A percentile compares a stretch with the other conserved stretches of the same genome.
Conservation (phyloP, 53 echinoderm and acorn worm species). For the Temnopleurus reevesii region DNA sequence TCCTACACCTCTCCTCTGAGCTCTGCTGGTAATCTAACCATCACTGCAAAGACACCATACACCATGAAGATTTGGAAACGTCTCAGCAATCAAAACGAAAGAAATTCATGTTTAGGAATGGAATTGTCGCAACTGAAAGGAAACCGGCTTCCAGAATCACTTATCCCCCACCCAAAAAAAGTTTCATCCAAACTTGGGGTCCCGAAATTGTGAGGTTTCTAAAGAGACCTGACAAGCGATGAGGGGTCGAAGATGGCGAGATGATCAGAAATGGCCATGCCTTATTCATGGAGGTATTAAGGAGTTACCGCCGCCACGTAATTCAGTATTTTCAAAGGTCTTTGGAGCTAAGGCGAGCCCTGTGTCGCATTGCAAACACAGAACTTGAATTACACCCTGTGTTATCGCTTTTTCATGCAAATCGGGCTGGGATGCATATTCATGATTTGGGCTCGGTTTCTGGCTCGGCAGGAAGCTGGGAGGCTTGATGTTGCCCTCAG, state of each 20-base stretch:
- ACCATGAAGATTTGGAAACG: constrained; percentile 15
- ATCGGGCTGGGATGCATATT: constrained; percentile 34
- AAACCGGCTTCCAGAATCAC: not conserved
- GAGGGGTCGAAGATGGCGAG: not conserved
- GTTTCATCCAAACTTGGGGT: not conserved
- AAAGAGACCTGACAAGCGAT: constrained; percentile 1
- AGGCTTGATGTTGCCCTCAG: not conserved
- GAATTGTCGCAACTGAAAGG: constrained; percentile 13
- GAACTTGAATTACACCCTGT: constrained; percentile 43
- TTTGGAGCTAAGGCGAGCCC: constrained; percentile 33
- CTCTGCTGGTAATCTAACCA: not conserved
- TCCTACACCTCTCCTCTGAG: not conserved
- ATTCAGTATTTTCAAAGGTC: constrained; percentile 56
- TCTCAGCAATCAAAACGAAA: constrained; percentile 44
- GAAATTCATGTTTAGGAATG: constrained; percentile 49
- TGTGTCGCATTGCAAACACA: constrained; percentile 56
- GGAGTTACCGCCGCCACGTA: constrained; percentile 46
- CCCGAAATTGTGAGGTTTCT: not conserved
- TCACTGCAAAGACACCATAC: constrained; percentile 29
- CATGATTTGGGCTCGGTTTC: constrained; percentile 12
- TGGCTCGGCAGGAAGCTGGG: constrained; percentile 17
- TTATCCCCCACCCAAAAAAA: not conserved
- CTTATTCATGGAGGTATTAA: constrained; percentile 54
- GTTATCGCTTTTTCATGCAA: constrained; percentile 38
- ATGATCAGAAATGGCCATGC: constrained; percentile 16